A percentile compares a stretch with the other conserved stretches of the same genome.
phyloP scores from a whole-genome alignment of 2,797 vertebrate species.

The Epinephelus malabaricus region DNA sequence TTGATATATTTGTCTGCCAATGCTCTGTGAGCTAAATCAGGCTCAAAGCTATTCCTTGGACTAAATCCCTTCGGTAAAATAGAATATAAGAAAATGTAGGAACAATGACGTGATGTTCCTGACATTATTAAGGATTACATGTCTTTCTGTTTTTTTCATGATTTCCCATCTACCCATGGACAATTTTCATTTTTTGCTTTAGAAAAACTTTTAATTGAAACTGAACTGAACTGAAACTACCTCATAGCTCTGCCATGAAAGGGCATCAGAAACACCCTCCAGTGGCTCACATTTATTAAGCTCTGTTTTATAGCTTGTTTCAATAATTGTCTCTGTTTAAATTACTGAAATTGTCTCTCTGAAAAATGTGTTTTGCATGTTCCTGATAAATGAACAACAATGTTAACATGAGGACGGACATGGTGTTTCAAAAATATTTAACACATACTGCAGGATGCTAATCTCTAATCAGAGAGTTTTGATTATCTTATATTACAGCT shows the following conservation, averaged over 20 bases:
- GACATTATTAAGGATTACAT: background rate
- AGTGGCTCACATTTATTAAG: constrained; percentile 13
- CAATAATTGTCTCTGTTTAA: constrained; percentile 5
- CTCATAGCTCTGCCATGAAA: constrained; percentile 10
- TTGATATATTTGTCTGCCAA: constrained; percentile 14
- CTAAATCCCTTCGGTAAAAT: constrained; percentile 2
- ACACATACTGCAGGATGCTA: background rate
- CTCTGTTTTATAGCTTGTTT: constrained; percentile 24
- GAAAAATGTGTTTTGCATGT: constrained; percentile 13
- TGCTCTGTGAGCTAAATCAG: constrained; percentile 31
- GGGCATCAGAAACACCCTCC: constrained; percentile 25
- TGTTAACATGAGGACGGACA: constrained; percentile 13
- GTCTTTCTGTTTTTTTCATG: background rate
- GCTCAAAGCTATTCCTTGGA: background rate
- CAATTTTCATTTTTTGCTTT: constrained; percentile 24
- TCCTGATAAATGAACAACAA: background rate
- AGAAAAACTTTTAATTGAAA: constrained; percentile 38
- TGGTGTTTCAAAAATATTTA: background rate
- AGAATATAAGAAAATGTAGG: background rate
- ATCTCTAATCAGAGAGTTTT: background rate
- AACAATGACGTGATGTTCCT: background rate
- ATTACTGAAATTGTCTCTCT: background rate
- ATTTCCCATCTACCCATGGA: background rate
- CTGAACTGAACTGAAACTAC: constrained; percentile 24
- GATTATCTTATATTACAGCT: too few relatives aligned